phyloP scores from a whole-genome alignment of 2,113 vertebrate species.

The Dasyurus viverrinus region DNA sequence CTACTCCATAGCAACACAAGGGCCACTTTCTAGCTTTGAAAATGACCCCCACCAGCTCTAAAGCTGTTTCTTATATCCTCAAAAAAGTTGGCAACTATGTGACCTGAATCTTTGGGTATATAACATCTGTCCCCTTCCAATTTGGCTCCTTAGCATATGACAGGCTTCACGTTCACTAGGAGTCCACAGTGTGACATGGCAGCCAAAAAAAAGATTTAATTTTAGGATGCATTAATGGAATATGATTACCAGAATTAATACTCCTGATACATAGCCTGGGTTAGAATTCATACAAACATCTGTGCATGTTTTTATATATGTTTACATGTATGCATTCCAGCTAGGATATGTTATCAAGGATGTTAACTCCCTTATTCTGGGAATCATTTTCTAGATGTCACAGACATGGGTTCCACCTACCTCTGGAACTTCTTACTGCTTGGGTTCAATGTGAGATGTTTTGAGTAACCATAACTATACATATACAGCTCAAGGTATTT shows the following conservation, averaged over 20 bases:
- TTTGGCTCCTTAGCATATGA: neutral
- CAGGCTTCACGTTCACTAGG: neutral
- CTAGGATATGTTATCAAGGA: no score
- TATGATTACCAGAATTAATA: neutral
- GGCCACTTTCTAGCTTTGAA: neutral
- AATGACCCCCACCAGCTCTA: neutral
- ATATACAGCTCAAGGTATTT: neutral
- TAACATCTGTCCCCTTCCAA: neutral
- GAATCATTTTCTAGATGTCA: no score
- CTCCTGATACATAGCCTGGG: neutral
- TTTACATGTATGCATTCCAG: neutral
- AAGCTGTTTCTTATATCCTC: neutral
- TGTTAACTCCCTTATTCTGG: no score
- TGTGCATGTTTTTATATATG: neutral
- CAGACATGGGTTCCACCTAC: neutral
- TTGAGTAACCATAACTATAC: neutral
- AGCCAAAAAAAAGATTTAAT: neutral
- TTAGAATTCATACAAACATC: neutral
- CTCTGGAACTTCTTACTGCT: neutral
- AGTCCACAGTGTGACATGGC: neutral
- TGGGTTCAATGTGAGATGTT: neutral
- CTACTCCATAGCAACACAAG: neutral
- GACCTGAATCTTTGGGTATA: neutral
- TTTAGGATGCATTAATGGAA: neutral
- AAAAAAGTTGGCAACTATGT: neutral